Evolutionary conservation across 2,113 vertebrate genomes (phyloP).

Genomic region (Apodemus speciosus): DNA sequence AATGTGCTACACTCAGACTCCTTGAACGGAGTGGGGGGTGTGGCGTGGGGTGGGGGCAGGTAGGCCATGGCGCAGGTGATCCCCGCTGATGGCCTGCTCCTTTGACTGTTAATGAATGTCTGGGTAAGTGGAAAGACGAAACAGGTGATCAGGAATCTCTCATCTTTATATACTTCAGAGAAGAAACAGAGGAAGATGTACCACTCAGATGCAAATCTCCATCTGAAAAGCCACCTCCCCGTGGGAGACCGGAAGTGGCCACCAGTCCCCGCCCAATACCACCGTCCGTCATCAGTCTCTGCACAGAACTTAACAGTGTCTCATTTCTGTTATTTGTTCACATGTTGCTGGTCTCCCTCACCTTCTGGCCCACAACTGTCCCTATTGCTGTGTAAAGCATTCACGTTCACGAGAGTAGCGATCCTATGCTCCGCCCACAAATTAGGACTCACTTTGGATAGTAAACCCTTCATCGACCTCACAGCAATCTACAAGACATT

Average conservation of each 20-base stretch:
- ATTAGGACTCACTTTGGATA: neutral
- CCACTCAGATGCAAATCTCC: no score
- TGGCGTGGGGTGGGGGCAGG: accelerated
- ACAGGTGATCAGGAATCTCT: accelerated
- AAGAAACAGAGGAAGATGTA: neutral
- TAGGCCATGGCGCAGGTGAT: neutral
- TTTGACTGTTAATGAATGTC: neutral
- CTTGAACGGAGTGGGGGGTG: neutral
- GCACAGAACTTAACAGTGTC: accelerated
- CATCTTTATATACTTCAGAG: neutral
- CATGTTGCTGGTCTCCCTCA: neutral
- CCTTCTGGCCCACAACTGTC: accelerated
- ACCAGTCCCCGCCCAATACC: neutral
- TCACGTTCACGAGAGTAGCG: neutral
- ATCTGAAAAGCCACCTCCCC: neutral
- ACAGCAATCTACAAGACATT: neutral
- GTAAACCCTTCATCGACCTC: neutral
- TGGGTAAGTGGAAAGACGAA: neutral
- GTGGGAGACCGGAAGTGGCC: neutral
- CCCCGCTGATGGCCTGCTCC: neutral
- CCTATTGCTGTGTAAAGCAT: accelerated
- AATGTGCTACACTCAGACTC: neutral
- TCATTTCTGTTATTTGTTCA: neutral
- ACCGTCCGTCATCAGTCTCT: neutral
- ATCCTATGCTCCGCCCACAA: neutral